Base-by-base conservation (phyloP, 2,797 vertebrate species). In the Silurus aristotelis region DNA sequence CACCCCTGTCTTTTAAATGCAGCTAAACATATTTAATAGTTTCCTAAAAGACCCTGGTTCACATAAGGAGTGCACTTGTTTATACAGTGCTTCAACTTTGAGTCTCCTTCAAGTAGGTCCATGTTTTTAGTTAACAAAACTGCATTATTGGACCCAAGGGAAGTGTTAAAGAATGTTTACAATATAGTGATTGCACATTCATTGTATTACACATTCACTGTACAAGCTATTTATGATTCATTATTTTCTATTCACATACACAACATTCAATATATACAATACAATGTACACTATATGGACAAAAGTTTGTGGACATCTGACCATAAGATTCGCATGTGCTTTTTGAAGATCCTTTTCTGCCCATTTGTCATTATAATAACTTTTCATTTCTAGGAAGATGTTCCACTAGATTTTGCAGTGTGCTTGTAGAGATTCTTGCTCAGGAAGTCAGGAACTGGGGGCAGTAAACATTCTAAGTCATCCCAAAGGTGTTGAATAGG, bases 1-100 rank as follows among this genome's bases (percentile, higher is more conserved):
- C 48, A 3, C 58, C 38, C 66, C 6, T 67, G 46, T 19, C 48
- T 86, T 83, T 84, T 58, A 46, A 81, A 27, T 52, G 8, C 13
- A 31, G 58, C 25, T 22, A 48, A 17, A 7, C 14, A 13, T 48
- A 8, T 63, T 20, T 19, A 58, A 78, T 31, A 56, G 46, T n/a
- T 80, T 68, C 9, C 19, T 48, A 56, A 55, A 55, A 80, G 61
- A 43, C 22, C 0, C 25, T 73, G 48, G 46, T 5, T 38, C 19
- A 76, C 56, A 55, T 56, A 61, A 55, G 25, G 43, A 31, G 56
- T 38, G 17, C 38, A 61, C 76, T 38, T 85, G 25, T 82, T 61
- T n/a, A 64, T 80, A 25, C 43, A 52, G 22, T 64, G 61, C 14
- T 66, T 66, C 22, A 17, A 38, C 25, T 58, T 10, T 52, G 17